Evolutionary conservation across 2,113 vertebrate species (phyloP).

Genomic region (Sakesphorus luctuosus): DNA sequence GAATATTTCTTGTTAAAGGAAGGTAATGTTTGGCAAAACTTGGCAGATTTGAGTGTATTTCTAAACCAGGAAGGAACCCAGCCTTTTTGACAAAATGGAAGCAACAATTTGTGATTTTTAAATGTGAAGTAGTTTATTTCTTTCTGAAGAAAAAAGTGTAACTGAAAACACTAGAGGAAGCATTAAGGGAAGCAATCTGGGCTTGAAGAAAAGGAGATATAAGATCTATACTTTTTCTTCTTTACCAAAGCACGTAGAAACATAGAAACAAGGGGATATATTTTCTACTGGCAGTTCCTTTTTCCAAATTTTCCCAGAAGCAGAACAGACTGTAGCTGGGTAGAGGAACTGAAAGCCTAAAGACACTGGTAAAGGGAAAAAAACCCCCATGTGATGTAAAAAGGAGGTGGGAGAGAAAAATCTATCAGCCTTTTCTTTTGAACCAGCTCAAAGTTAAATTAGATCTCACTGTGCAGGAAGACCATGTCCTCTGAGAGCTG

Average conservation of each 20-base stretch:
- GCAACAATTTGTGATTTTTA: slow-evolving; percentile 68
- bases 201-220: slow-evolving; percentile 15
- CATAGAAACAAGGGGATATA: slow-evolving; percentile 5
- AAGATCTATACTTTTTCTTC: slow-evolving; percentile 2
- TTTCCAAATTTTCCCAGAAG: slow-evolving; percentile 41
- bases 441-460: slow-evolving; percentile 1
- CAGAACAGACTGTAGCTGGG: slow-evolving; percentile 41
- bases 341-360: slow-evolving; percentile 37
- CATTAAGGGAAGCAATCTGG: slow-evolving; percentile 35
- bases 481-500: not conserved
- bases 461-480: accelerated
- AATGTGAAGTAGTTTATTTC: slow-evolving; percentile 58
- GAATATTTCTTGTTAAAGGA: slow-evolving; percentile 61
- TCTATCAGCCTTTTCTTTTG: slow-evolving; percentile 1
- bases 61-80: slow-evolving; percentile 67
- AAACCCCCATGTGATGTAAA: not conserved
- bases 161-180: slow-evolving; percentile 60
- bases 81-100: slow-evolving; percentile 66
- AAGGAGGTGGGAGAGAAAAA: not conserved
- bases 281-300: slow-evolving; percentile 62
- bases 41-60: slow-evolving; percentile 66
- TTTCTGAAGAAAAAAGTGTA: slow-evolving; percentile 42
- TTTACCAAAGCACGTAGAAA: not conserved
- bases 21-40: slow-evolving; percentile 71
- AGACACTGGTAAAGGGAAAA: slow-evolving; percentile 38